Conservation (phyloP, 1,140 invertebrate genomes). For the Globodera rostochiensis region DNA sequence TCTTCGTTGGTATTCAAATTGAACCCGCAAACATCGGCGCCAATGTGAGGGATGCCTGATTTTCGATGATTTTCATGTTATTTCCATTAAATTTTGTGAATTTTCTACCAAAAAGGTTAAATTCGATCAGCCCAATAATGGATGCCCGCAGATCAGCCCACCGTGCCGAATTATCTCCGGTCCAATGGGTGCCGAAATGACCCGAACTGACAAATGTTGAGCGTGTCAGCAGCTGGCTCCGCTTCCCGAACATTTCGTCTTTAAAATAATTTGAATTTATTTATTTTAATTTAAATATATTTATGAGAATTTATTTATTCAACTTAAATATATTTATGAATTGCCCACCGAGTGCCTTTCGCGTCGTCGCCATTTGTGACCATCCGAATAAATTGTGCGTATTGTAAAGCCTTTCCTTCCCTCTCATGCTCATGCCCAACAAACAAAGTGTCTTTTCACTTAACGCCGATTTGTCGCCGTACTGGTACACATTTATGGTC, state of each 20-base stretch:
- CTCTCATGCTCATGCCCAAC: conserved; percentile 75
- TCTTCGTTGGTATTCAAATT: conserved; percentile 63
- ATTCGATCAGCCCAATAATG: conserved; percentile 69
- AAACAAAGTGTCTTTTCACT: conserved; percentile 78
- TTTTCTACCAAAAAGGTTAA: conserved; percentile 76
- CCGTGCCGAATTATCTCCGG: conserved; percentile 74
- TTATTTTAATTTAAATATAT: not conserved
- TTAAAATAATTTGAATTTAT: not conserved
- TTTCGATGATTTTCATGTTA: not conserved
- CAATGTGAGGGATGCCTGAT: conserved; percentile 64
- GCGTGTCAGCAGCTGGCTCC: conserved; percentile 49
- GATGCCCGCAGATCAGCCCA: conserved; percentile 69
- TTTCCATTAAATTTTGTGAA: too few relatives aligned
- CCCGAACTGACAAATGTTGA: conserved; percentile 76
- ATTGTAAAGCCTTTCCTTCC: conserved; percentile 70
- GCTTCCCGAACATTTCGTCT: conserved; percentile 43
- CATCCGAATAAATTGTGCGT: conserved; percentile 81
- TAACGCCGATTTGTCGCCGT: not conserved
- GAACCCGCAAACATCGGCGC: conserved; percentile 68
- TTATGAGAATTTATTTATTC: not conserved
- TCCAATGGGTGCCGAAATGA: conserved; percentile 83
- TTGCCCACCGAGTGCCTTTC: conserved; percentile 32
- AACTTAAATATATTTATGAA: not conserved
- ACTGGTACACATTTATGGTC: conserved; percentile 42
- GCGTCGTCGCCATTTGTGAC: conserved; percentile 75